phyloP scores from a whole-genome alignment of 2,888 invertebrate species.

The Deroplatys truncata region DNA sequence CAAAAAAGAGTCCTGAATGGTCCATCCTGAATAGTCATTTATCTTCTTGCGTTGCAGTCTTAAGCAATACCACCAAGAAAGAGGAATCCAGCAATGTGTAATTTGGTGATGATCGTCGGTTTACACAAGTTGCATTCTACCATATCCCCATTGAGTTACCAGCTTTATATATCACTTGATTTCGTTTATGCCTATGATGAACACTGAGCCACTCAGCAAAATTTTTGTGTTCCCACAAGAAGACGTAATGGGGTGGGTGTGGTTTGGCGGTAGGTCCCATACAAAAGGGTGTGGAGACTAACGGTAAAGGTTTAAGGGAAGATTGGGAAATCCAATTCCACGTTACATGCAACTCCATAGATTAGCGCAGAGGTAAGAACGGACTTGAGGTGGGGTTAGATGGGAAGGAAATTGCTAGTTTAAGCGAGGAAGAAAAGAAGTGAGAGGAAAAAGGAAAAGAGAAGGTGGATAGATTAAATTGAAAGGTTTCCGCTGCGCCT shows the following conservation, averaged over 20 bases:
- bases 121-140: too few relatives aligned
- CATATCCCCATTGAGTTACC: too few relatives aligned
- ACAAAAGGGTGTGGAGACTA: background rate
- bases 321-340: constrained; percentile 14
- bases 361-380: constrained; percentile 7
- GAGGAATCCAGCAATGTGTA: too few relatives aligned
- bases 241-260: background rate
- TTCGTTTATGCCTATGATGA: background rate
- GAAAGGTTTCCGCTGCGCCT: background rate
- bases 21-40: too few relatives aligned
- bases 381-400: background rate
- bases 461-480: background rate
- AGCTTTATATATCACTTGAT: background rate
- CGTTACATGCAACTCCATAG: constrained; percentile 13
- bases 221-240: background rate
- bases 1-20: too few relatives aligned
- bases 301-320: constrained; percentile 4
- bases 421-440: background rate
- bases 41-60: too few relatives aligned
- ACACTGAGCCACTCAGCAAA: background rate
- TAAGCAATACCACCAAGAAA: too few relatives aligned
- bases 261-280: background rate
- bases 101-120: too few relatives aligned
- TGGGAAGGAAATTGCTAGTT: constrained; percentile 13
- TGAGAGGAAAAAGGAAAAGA: background rate